Percentiles rank a stretch among this genome's conserved stretches.
These are phyloP conservation scores for Sinocyclocheilus anshuiensis DNA, from an alignment of 2,113 vertebrate species.

Conservation along the genomic window DNA sequence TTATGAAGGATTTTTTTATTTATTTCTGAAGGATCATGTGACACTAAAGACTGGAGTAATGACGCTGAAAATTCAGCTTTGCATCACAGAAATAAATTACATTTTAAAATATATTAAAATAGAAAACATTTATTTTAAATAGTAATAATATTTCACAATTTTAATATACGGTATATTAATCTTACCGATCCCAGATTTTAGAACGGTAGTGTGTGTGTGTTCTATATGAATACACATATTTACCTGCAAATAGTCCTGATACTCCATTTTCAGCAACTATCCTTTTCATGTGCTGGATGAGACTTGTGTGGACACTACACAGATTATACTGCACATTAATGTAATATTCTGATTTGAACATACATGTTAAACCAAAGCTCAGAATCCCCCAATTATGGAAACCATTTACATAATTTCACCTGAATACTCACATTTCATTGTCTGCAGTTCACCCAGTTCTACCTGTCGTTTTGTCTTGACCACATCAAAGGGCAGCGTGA, in stretches of 20 bases:
- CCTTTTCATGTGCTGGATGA: conserved; percentile 78
- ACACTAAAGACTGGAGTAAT: not conserved
- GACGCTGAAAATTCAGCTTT: not conserved
- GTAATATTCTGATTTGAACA: not conserved
- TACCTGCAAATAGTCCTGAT: conserved; percentile 86
- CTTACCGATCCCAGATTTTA: not conserved
- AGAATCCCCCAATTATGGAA: not conserved
- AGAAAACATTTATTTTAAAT: not conserved
- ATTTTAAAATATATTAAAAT: not conserved
- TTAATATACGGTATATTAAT: too few relatives aligned
- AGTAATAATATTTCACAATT: not conserved
- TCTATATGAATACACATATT: not conserved
- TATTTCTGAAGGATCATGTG: not conserved
- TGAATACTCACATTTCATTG: conserved; percentile 76
- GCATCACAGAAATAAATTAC: not conserved
- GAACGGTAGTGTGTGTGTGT: too few relatives aligned
- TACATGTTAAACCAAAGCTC: not conserved
- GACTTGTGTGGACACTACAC: conserved; percentile 63
- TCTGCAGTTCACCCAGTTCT: conserved; percentile 82
- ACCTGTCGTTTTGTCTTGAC: conserved; percentile 91
- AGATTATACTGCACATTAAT: not conserved
- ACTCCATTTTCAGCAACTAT: conserved; percentile 80
- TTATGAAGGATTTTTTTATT: too few relatives aligned
- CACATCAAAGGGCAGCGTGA: conserved; percentile 91
- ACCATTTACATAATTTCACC: not conserved